These are phyloP conservation scores for Brachypodius melanocephalos DNA, from an alignment of 2,113 vertebrate species.

Conservation along the genomic window DNA sequence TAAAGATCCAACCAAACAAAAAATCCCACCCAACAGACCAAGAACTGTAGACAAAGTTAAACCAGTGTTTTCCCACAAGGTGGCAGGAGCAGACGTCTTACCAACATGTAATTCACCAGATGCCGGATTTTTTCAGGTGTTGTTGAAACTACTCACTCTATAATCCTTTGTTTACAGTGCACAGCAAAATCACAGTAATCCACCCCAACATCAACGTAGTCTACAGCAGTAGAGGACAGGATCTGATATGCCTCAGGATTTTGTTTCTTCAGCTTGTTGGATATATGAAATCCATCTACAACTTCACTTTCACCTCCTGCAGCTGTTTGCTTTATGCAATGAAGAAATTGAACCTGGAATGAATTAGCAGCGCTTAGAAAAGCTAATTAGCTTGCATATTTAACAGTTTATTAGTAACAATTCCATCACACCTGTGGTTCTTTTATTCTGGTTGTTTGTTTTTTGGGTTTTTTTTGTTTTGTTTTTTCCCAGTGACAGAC, in stretches of 20 bases:
- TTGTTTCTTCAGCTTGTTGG: conserved; percentile 76
- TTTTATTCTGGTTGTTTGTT: neutral
- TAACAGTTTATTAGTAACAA: neutral
- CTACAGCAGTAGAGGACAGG: conserved; percentile 80
- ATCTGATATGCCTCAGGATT: conserved; percentile 83
- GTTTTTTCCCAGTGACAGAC: neutral
- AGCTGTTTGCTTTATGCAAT: conserved; percentile 86
- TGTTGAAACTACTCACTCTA: conserved; percentile 79
- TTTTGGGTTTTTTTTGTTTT: too few relatives aligned
- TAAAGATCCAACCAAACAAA: too few relatives aligned
- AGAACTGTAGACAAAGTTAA: neutral
- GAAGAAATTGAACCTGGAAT: conserved; percentile 89
- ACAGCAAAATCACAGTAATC: conserved; percentile 93
- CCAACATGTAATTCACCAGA: neutral
- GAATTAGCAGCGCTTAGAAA: neutral
- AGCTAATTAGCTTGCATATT: neutral
- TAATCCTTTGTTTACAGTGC: conserved; percentile 89
- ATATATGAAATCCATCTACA: conserved; percentile 89
- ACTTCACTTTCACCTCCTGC: conserved; percentile 86
- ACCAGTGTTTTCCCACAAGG: conserved; percentile 6
- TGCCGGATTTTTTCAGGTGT: neutral
- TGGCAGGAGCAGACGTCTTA: conserved; percentile 46
- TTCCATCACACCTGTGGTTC: neutral
- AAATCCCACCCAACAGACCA: neutral
- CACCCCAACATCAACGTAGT: conserved; percentile 86